phyloP scores from a whole-genome alignment of 2,113 vertebrate species.

The rat (Rattus norvegicus) region GRCr8 NC_086023.1:46838001-46838500 shows the following conservation, averaged over 20 bases:
- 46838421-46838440: neutral
- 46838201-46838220: neutral
- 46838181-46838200: neutral
- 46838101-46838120: neutral
- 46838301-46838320: neutral
- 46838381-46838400: neutral
- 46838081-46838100: neutral
- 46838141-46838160: neutral
- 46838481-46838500: neutral
- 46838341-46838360: neutral
- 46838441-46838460: neutral
- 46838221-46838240: neutral
- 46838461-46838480: neutral
- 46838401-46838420: neutral
- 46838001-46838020: neutral
- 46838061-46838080: neutral
- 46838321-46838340: rapidly evolving
- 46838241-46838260: neutral
- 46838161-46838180: neutral
- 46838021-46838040: neutral
- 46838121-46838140: neutral
- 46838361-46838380: neutral
- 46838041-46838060: neutral
- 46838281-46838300: neutral
- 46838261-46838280: neutral